Percentiles rank a stretch among this genome's conserved stretches.
Conservation (phyloP, 2,797 vertebrate species). For the Aulostomus chinensis region DNA sequence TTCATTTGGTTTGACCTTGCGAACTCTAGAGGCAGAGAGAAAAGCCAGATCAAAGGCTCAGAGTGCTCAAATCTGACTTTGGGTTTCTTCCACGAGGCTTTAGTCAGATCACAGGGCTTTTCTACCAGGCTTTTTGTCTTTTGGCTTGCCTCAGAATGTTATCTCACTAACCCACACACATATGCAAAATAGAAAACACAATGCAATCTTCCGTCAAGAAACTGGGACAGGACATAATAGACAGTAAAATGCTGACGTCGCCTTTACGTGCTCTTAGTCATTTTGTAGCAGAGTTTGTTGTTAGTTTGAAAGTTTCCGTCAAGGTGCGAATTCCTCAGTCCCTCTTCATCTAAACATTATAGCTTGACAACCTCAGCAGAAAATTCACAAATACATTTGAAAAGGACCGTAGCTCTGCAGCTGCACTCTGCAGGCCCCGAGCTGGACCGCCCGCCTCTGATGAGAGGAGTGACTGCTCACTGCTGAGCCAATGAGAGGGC, state of each 20-base stretch:
- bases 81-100: slow-evolving; percentile 41
- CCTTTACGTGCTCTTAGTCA: no score
- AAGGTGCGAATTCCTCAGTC: no score
- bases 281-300: no score
- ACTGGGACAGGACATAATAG: slow-evolving; percentile 36
- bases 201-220: slow-evolving; percentile 30
- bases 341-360: no score
- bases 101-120: slow-evolving; percentile 35
- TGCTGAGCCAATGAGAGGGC: no score
- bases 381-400: no score
- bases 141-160: slow-evolving; percentile 28
- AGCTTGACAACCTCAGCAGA: no score
- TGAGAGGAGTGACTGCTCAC: no score
- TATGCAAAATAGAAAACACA: slow-evolving; percentile 14
- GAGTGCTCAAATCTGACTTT: slow-evolving; percentile 29
- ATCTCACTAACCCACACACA: slow-evolving; percentile 39
- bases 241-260: slow-evolving; percentile 40
- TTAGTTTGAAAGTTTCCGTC: no score
- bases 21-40: slow-evolving; percentile 21
- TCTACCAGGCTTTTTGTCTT: slow-evolving; percentile 43
- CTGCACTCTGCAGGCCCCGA: no score
- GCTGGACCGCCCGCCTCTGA: no score
- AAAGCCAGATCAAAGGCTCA: slow-evolving; percentile 31
- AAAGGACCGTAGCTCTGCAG: no score
- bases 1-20: slow-evolving; percentile 39